Evolutionary conservation across 2,797 vertebrate species (phyloP).

Genomic region (Bovichtus variegatus): DNA sequence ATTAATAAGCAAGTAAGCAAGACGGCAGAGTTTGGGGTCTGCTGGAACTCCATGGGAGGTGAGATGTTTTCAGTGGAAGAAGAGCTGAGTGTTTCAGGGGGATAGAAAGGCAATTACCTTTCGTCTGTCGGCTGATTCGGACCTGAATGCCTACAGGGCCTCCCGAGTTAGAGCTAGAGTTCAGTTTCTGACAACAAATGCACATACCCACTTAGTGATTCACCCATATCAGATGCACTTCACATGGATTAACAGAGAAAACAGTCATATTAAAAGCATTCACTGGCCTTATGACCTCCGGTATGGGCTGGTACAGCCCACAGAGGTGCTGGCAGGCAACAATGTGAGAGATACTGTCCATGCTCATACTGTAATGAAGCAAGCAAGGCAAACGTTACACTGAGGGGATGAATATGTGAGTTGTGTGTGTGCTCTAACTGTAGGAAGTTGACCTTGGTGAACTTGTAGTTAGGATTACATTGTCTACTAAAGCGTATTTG

Average conservation of each 20-base stretch:
- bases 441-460: constrained; percentile 61
- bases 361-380: constrained; percentile 33
- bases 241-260: constrained; percentile 44
- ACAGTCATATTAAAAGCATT: constrained; percentile 30
- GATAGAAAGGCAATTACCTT: constrained; percentile 87
- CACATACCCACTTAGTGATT: constrained; percentile 55
- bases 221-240: constrained; percentile 41
- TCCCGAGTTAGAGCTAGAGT: constrained; percentile 70
- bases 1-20: constrained; percentile 76
- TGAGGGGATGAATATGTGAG: constrained; percentile 75
- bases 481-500: constrained; percentile 38
- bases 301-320: constrained; percentile 15
- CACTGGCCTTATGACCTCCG: constrained; percentile 21
- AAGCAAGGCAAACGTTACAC: constrained; percentile 81
- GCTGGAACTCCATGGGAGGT: constrained; percentile 69
- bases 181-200: constrained; percentile 62
- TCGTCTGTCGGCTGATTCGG: constrained; percentile 78
- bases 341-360: constrained; percentile 11
- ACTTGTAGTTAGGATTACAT: constrained; percentile 45
- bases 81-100: constrained; percentile 64
- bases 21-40: constrained; percentile 72
- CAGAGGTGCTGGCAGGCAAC: constrained; percentile 37
- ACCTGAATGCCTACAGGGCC: constrained; percentile 80
- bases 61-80: constrained; percentile 68
- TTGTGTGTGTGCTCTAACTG: constrained; percentile 70